Conservation (phyloP, 2,113 vertebrate genomes). For the Prunella himalayana region DNA sequence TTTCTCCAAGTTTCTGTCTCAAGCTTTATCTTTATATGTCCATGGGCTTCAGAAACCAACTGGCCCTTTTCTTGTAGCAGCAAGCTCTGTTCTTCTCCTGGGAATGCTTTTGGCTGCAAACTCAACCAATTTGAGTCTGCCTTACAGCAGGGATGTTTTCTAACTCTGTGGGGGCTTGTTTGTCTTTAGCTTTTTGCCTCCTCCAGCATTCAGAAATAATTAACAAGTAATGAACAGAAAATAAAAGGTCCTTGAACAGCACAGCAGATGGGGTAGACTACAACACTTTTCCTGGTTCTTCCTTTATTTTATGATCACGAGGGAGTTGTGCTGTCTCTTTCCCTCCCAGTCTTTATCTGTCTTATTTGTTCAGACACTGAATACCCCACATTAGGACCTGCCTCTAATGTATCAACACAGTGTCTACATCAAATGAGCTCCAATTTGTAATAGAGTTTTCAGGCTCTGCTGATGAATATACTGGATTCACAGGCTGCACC, state of each 20-base stretch:
- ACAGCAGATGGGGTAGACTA: not conserved
- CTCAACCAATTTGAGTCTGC: not conserved
- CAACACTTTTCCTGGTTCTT: not conserved
- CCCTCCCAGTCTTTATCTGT: not conserved
- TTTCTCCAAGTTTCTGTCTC: not conserved
- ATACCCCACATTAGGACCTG: not conserved
- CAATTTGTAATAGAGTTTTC: not conserved
- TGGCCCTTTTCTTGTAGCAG: not conserved
- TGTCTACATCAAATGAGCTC: not conserved
- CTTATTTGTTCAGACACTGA: not conserved
- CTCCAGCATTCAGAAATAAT: conserved; percentile 31
- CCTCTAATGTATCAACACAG: not conserved
- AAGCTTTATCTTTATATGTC: not conserved
- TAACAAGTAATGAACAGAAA: conserved; percentile 33
- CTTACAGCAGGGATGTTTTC: conserved; percentile 2
- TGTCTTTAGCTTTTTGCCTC: conserved; percentile 19
- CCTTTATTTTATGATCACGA: not conserved
- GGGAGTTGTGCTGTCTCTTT: not conserved
- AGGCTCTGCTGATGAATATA: not conserved
- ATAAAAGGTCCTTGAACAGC: conserved; percentile 11
- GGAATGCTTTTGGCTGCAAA: conserved; percentile 12
- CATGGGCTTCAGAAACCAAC: not conserved
- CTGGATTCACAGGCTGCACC: not conserved
- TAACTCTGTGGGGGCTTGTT: not conserved
- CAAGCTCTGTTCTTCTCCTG: conserved; percentile 1